Evolutionary conservation across 1,140 invertebrate genomes (phyloP), one percentile per base, ranked within the genome.

Genomic region (Papilio polyxenes): DNA sequence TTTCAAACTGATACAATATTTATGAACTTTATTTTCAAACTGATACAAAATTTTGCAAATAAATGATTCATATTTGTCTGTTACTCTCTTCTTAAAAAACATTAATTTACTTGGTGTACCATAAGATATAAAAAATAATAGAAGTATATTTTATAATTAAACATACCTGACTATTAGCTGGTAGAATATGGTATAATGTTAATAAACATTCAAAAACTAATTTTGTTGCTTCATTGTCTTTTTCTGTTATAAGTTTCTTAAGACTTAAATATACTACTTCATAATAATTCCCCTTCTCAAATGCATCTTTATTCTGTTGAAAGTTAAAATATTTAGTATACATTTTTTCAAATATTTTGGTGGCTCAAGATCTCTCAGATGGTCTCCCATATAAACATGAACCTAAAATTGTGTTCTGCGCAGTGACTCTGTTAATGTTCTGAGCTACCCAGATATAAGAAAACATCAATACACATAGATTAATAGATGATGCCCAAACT

Each of bases 231-330:
- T 90, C 87, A n/a, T 87, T 75, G 81, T 92, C 88, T 77, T 89
- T 89, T 75, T 92, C 89, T 75, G 80, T 53, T 1, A 89, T 81
- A 40, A 82, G 75, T 78, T 89, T 92, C 48, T 84, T 89, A 5
- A 93, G 53, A 76, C 85, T 89, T 62, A 82, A 83, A 69, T 92
- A 90, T 74, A 93, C 83, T 44, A 93, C 91, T 82, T 92, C 92
- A 89, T 92, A 93, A 78, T 90, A 93, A 84, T 93, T 93, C 10
- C 92, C 92, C 79, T 84, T 75, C n/a, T 87, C 78, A 84, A 92
- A 93, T 75, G 85, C 82, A 23, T 84, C 75, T 20, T 75, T 7
- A 40, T 88, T 87, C 92, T 93, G 85, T 79, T 87, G 88, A 62
- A 76, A 74, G 5, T 72, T 3, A 5, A 31, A 69, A 75, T 74